Conservation (phyloP, 2,888 invertebrate species). For the Cylindroiulus punctatus region DNA sequence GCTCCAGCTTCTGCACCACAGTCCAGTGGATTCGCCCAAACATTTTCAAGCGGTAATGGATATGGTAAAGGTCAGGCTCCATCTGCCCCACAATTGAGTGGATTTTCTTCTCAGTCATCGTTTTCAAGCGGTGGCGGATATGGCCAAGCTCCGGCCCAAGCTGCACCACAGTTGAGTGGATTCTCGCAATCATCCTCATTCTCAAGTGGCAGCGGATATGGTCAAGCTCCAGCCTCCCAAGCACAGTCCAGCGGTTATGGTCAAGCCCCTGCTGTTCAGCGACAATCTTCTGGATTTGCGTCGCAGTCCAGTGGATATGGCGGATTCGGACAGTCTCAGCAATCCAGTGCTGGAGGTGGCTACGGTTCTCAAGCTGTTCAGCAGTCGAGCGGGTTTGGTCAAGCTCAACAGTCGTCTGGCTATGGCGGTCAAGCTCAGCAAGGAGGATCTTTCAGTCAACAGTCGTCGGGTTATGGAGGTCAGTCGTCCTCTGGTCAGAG, state of each 20-base stretch:
- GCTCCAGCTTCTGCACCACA: neutral
- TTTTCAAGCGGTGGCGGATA: neutral
- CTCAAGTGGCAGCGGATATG: neutral
- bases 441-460: neutral
- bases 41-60: too few species aligned
- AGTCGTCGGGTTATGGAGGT: neutral
- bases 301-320: neutral
- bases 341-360: neutral
- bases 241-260: slow-evolving; percentile 3
- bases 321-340: slow-evolving; percentile 21
- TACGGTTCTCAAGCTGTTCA: slow-evolving; percentile 30
- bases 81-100: neutral
- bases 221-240: neutral
- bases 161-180: neutral
- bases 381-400: neutral
- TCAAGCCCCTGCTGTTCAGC: neutral
- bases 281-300: neutral
- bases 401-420: neutral
- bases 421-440: neutral
- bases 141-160: neutral
- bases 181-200: neutral
- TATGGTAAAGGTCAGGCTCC: too few species aligned
- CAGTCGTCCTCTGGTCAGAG: slow-evolving; percentile 1
- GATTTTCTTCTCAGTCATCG: neutral
- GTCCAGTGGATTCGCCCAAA: neutral